These are phyloP conservation scores for Hemitrygon akajei DNA, from an alignment of 2,797 vertebrate genomes.

Conservation along the genomic window DNA sequence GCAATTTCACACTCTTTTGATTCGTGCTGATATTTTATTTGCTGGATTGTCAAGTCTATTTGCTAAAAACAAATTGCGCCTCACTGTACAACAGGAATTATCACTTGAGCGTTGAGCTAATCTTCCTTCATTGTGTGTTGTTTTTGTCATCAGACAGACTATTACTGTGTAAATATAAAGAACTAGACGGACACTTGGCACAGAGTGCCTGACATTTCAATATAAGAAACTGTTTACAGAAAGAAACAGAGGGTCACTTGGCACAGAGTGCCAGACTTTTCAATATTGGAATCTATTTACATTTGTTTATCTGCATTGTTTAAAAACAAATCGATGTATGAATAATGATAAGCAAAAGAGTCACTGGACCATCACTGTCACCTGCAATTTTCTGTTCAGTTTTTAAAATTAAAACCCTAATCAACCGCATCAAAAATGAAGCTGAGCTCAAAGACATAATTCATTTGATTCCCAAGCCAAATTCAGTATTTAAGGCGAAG, in stretches of 20 bases:
- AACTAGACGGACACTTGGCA: slow-evolving; percentile 1
- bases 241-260: slow-evolving; percentile 6
- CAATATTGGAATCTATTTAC: not conserved
- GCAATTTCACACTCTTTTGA: slow-evolving; percentile 34
- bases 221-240: not conserved
- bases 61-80: slow-evolving; percentile 25
- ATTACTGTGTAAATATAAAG: slow-evolving; percentile 12
- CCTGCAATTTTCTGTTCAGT: not conserved
- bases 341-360: not conserved
- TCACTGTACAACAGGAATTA: not conserved
- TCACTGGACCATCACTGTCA: not conserved
- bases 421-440: too few species aligned
- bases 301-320: not conserved
- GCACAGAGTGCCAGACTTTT: not conserved
- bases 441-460: too few species aligned
- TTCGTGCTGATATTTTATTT: slow-evolving; percentile 17
- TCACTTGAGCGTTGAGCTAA: slow-evolving; percentile 18
- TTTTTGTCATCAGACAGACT: not conserved
- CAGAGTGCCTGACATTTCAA: not conserved
- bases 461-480: too few species aligned
- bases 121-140: not conserved
- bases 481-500: too few species aligned
- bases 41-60: slow-evolving; percentile 27
- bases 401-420: too few species aligned
- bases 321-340: not conserved